Percentiles rank a stretch among this genome's conserved stretches.
These are phyloP conservation scores for Colletes collaris DNA, from an alignment of 2,888 invertebrate species.

Conservation along the genomic window DNA sequence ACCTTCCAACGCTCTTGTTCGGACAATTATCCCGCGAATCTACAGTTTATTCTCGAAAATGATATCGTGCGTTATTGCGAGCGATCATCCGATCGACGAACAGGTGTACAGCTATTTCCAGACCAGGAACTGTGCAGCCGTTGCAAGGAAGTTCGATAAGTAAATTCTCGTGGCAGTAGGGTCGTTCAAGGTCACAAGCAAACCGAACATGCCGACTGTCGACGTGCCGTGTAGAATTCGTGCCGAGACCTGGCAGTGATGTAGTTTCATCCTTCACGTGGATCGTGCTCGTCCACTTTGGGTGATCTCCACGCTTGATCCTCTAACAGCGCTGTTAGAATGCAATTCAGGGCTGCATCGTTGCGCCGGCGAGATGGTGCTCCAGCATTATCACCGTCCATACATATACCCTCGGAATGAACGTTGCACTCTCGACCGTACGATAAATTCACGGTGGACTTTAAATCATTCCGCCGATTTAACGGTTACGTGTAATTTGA, in stretches of 20 bases:
- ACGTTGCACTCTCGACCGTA: slow-evolving; percentile 21
- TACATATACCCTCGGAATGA: slow-evolving; percentile 7
- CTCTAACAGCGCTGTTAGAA: slow-evolving; percentile 40
- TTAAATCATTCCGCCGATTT: slow-evolving; percentile 32
- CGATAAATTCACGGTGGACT: slow-evolving; percentile 2
- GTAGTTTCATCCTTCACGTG: slow-evolving; percentile 55
- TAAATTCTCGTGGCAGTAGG: slow-evolving; percentile 47
- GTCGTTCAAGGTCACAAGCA: slow-evolving; percentile 52
- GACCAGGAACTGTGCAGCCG: slow-evolving; percentile 54
- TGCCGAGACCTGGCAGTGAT: slow-evolving; percentile 56
- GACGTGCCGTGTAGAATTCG: slow-evolving; percentile 48
- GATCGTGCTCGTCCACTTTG: slow-evolving; percentile 61
- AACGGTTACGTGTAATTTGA: slow-evolving; percentile 22
- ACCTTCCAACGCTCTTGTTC: too few species aligned
- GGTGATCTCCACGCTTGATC: slow-evolving; percentile 60
- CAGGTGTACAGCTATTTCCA: slow-evolving; percentile 67
- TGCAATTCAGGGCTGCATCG: slow-evolving; percentile 27
- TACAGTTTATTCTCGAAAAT: too few species aligned
- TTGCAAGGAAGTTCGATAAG: slow-evolving; percentile 54
- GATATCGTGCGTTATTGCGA: neutral
- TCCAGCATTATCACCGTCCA: slow-evolving; percentile 21
- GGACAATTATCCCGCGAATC: too few species aligned
- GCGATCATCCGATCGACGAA: slow-evolving; percentile 12
- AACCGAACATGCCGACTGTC: slow-evolving; percentile 52
- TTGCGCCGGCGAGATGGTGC: slow-evolving; percentile 15